Evolutionary conservation across 2,113 vertebrate genomes (phyloP).

Genomic region (mouse (Mus musculus)): DNA sequence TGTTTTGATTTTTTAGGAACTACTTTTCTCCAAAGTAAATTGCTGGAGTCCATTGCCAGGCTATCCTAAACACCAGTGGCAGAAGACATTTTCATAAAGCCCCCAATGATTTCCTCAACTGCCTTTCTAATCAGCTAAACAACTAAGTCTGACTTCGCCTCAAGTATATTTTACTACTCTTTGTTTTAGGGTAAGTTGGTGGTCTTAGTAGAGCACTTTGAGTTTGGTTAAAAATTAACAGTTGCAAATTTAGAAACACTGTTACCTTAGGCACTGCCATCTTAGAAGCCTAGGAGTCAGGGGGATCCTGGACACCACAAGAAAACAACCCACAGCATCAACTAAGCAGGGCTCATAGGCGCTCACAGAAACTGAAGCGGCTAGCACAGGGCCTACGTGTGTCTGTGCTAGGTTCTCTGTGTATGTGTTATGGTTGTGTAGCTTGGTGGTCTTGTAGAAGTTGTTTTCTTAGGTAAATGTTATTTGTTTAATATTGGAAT

Average conservation of each 20-base stretch:
- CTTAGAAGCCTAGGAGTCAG: background rate
- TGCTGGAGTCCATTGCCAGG: background rate
- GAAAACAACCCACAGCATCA: background rate
- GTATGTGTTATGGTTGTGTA: background rate
- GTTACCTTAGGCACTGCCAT: background rate
- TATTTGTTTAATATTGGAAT: background rate
- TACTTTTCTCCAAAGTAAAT: background rate
- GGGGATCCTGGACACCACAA: background rate
- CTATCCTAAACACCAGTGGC: background rate
- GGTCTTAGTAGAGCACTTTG: background rate
- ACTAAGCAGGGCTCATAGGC: background rate
- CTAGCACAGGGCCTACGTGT: background rate
- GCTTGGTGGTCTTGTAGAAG: background rate
- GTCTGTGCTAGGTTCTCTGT: background rate
- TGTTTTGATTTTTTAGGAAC: background rate
- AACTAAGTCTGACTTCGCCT: background rate
- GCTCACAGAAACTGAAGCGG: background rate
- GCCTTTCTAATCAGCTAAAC: conserved; percentile 24
- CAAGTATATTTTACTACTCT: conserved; percentile 9
- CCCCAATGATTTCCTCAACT: background rate
- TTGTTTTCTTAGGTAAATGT: conserved; percentile 6
- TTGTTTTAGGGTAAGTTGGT: background rate
- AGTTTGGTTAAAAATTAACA: background rate
- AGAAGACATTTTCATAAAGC: background rate
- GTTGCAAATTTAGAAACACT: background rate